These are phyloP conservation scores for Eumeta japonica DNA, from an alignment of 1,140 invertebrate genomes.

Conservation along the genomic window DNA sequence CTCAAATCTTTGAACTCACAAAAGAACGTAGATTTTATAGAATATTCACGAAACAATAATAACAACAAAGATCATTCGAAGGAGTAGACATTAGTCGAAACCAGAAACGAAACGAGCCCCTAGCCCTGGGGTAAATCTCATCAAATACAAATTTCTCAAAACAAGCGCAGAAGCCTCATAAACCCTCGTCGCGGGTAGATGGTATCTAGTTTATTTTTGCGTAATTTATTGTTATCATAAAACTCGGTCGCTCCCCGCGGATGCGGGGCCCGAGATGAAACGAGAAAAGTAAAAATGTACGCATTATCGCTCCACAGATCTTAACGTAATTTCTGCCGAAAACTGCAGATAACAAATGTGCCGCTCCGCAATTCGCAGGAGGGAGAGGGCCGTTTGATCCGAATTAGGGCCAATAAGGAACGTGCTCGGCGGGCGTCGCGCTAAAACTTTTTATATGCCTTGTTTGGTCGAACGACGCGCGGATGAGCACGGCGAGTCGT, in stretches of 20 bases:
- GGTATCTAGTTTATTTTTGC: slow-evolving; percentile 22
- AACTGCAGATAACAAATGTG: slow-evolving; percentile 44
- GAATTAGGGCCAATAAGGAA: slow-evolving; percentile 39
- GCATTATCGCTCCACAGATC: slow-evolving; percentile 40
- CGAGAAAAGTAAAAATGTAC: slow-evolving; percentile 35
- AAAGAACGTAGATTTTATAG: no score
- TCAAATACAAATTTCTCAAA: no score
- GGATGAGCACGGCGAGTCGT: no score
- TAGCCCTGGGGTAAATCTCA: no score
- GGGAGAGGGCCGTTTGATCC: slow-evolving; percentile 38
- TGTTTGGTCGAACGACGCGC: no score
- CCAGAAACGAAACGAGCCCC: no score
- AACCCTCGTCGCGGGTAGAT: no score
- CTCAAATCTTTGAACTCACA: no score
- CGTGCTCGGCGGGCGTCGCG: slow-evolving; percentile 22
- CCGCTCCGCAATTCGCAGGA: slow-evolving; percentile 32
- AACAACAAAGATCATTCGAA: no score
- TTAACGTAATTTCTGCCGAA: slow-evolving; percentile 47
- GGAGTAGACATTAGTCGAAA: no score
- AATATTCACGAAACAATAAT: no score
- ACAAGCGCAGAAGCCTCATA: no score
- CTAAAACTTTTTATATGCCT: slow-evolving; percentile 31
- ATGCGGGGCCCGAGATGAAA: slow-evolving; percentile 14
- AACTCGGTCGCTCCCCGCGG: slow-evolving; percentile 19
- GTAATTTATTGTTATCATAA: slow-evolving; percentile 40